These are phyloP conservation scores for Halictus rubicundus DNA, from an alignment of 1,140 invertebrate genomes.

Conservation along the genomic window DNA sequence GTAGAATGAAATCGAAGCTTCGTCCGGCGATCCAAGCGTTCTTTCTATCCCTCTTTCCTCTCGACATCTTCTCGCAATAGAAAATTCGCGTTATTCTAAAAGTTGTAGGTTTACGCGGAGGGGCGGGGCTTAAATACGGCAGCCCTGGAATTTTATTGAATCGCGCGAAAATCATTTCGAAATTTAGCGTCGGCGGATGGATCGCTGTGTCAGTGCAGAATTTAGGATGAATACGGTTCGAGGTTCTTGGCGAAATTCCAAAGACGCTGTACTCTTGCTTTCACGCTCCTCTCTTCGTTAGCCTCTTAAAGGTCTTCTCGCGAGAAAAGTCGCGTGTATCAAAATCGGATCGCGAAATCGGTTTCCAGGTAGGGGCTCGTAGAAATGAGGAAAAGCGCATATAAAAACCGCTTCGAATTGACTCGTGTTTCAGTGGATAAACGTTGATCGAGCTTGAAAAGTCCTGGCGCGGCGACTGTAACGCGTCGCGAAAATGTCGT, in stretches of 20 bases:
- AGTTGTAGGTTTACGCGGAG: too few species aligned
- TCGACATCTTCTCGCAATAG: too few species aligned
- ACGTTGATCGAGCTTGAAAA: neutral
- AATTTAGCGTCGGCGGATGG: too few species aligned
- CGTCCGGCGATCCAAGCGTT: neutral
- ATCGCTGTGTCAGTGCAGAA: too few species aligned
- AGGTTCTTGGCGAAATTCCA: too few species aligned
- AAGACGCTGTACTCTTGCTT: too few species aligned
- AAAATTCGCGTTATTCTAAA: too few species aligned
- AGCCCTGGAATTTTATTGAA: neutral
- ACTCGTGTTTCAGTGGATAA: neutral
- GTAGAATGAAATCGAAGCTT: neutral
- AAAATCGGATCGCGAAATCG: neutral
- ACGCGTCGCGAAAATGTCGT: too few species aligned
- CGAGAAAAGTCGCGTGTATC: neutral
- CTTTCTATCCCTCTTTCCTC: neutral
- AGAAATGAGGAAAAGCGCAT: conserved; percentile 9
- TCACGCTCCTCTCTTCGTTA: neutral
- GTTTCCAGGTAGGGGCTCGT: neutral
- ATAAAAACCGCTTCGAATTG: conserved; percentile 8
- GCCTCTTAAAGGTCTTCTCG: too few species aligned
- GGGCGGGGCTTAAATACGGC: neutral
- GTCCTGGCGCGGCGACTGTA: too few species aligned
- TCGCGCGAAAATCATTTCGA: too few species aligned
- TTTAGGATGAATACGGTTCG: too few species aligned